phyloP scores from a whole-genome alignment of 2,797 vertebrate species.

The Fringilla coelebs region DNA sequence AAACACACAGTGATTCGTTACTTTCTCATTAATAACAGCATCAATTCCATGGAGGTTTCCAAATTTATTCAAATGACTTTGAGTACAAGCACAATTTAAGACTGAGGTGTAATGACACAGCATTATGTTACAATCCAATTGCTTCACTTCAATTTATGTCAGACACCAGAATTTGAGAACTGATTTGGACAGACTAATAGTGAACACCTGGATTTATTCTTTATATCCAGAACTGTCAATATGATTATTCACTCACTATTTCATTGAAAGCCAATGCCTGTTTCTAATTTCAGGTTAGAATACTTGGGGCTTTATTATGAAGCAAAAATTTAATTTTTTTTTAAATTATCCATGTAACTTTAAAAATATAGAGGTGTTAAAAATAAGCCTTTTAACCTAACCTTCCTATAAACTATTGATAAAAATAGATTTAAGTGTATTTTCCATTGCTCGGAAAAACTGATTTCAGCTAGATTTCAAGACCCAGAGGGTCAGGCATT shows the following conservation, averaged over 20 bases:
- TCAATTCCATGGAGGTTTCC: neutral
- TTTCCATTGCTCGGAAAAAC: slow-evolving; percentile 29
- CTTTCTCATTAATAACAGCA: neutral
- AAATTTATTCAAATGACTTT: neutral
- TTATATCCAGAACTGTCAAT: neutral
- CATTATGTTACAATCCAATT: neutral
- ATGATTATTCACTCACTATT: neutral
- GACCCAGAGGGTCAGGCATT: slow-evolving; percentile 30
- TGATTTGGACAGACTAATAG: neutral
- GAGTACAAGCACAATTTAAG: neutral
- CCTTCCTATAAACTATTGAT: slow-evolving; percentile 24
- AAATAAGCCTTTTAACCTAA: slow-evolving; percentile 30
- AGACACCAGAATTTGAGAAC: neutral
- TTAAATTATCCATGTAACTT: slow-evolving; percentile 3
- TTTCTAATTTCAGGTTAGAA: neutral
- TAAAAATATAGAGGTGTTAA: slow-evolving; percentile 2
- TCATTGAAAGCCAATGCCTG: neutral
- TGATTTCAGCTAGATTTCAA: slow-evolving; percentile 28
- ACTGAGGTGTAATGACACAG: neutral
- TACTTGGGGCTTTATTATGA: neutral
- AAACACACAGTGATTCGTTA: fast-evolving
- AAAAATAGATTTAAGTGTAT: slow-evolving; percentile 41
- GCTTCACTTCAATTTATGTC: neutral
- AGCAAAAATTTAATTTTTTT: neutral
- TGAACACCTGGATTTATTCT: neutral